Percentiles rank a stretch among this genome's conserved stretches.
phyloP scores from a whole-genome alignment of 1,140 invertebrate genomes.

The Pseudomyrmex gracilis region DNA sequence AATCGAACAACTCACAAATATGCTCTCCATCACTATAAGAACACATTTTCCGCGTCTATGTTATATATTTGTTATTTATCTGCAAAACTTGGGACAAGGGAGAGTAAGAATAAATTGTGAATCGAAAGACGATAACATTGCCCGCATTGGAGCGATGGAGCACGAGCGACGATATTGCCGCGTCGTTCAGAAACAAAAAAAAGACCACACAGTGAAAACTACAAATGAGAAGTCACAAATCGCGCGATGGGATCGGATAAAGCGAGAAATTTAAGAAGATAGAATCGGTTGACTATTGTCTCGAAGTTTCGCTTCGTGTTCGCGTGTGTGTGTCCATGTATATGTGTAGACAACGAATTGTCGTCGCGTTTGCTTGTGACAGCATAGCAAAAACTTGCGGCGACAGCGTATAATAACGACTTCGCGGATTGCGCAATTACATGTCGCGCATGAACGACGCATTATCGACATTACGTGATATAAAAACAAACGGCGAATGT shows the following conservation, averaged over 20 bases:
- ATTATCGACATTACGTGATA: constrained; percentile 1
- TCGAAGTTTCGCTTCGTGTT: constrained; percentile 13
- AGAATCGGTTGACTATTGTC: constrained; percentile 25
- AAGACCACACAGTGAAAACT: neutral
- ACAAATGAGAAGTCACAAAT: constrained; percentile 48
- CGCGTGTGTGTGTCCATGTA: neutral
- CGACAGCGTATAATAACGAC: neutral
- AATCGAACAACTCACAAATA: no score
- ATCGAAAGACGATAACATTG: constrained; percentile 41
- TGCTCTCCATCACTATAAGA: no score
- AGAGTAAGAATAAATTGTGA: constrained; percentile 15
- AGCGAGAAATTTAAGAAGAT: constrained; percentile 21
- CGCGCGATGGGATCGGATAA: constrained; percentile 21
- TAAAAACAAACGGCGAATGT: constrained; percentile 32
- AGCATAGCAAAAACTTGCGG: constrained; percentile 22
- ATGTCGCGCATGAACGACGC: neutral
- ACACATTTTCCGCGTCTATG: no score
- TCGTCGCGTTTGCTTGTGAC: neutral
- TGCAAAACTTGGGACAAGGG: neutral
- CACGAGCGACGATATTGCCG: constrained; percentile 3
- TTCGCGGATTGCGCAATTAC: neutral
- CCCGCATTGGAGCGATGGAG: neutral
- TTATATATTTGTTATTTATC: constrained; percentile 2
- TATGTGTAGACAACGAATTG: no score
- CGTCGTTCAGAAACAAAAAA: constrained; percentile 9